A percentile compares a stretch with the other conserved stretches of the same genome.
phyloP scores from a whole-genome alignment of 2,888 invertebrate genomes.

The Petrolisthes manimaculis region DNA sequence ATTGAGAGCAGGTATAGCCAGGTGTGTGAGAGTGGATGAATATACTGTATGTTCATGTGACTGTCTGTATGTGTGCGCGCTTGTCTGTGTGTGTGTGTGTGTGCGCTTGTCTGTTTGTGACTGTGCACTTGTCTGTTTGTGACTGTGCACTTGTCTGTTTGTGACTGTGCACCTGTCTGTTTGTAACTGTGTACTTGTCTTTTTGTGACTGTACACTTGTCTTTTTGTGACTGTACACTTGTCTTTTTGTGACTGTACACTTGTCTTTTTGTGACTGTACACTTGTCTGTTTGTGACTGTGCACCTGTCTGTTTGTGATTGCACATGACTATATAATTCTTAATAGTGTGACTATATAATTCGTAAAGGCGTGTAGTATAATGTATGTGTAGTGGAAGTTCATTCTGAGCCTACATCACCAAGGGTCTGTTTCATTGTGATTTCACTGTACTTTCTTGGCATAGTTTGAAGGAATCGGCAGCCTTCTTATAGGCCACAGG shows the following conservation, averaged over 20 bases:
- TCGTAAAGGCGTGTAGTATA: too few species aligned
- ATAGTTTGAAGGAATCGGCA: background rate
- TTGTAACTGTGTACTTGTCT: background rate
- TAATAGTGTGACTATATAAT: too few species aligned
- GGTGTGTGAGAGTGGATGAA: too few species aligned
- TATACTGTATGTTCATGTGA: background rate
- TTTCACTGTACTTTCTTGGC: too few species aligned
- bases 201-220: constrained; percentile 1
- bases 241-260: constrained; percentile 16
- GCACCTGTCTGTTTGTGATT: constrained; percentile 10
- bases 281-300: background rate
- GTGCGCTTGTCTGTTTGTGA: constrained; percentile 4
- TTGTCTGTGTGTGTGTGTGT: constrained; percentile 14
- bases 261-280: background rate
- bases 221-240: constrained; percentile 14
- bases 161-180: background rate
- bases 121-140: constrained; percentile 27
- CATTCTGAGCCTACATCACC: too few species aligned
- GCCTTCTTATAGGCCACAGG: too few species aligned
- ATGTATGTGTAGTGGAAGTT: too few species aligned
- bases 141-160: constrained; percentile 9
- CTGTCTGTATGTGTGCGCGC: background rate
- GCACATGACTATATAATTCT: too few species aligned
- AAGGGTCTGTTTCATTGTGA: too few species aligned
- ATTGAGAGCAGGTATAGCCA: too few species aligned